Evolutionary conservation across 2,797 vertebrate species (phyloP), one percentile per base, ranked within the genome.

Genomic region (Arrhamphus sclerolepis): DNA sequence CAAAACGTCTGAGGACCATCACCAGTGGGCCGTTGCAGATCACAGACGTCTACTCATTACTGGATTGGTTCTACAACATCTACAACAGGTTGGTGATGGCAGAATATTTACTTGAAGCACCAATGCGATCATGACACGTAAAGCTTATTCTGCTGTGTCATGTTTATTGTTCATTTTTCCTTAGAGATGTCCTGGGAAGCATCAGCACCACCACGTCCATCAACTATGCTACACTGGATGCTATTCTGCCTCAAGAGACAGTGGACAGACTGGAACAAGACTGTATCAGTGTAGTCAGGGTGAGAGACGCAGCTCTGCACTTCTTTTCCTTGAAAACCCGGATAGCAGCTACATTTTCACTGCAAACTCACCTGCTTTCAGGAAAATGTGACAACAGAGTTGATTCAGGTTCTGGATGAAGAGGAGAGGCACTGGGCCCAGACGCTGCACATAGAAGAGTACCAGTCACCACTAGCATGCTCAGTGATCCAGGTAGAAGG

Each of bases 51-150:
- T 97, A 97, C 83, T 93, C 94, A 7, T 87, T 97, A 34, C 89
- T 98, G 29, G 94, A 97, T 57, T 98, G 96, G 96, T 94, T 95
- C 89, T 93, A 95, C 90, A 96, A 96, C 67, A 91, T 95, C 86
- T 98, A 98, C 88, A 93, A 91, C 87, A 95, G 95, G 97, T 75
- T n/a, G 18, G 55, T 28, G 48, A 56, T 5, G 8, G 9, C 47
- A 16, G 8, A 20, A 20, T 20, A 18, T 24, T 31, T 13, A 26
- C 16, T 29, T 1, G 7, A 49, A 19, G 4, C 1, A 47, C 16
- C 1, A 0, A 17, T 26, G 1, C 5, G 22, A 20, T 9, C 11
- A 43, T 10, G 0, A 54, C 0, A 29, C 10, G 11, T 47, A 2
- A 42, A 38, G 17, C 2, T n/a, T 17, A 8, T 20, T 4, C 4